Base-by-base conservation (phyloP, 2,888 invertebrate species). In the Oithona nana region DNA sequence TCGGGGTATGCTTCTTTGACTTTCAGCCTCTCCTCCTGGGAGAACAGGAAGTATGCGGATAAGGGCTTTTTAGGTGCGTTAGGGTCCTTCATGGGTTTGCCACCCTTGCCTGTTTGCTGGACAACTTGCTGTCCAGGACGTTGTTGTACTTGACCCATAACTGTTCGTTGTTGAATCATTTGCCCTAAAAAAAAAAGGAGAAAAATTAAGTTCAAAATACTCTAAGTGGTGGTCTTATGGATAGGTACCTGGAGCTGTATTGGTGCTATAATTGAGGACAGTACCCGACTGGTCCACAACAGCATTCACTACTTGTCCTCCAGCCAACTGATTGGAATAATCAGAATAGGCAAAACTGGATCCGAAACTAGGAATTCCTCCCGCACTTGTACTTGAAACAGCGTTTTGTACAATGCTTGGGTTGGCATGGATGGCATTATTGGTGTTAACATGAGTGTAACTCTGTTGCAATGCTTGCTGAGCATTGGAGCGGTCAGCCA, bases 1-100 rank as follows among this genome's bases (percentile, higher is more conserved):
- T 90, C 90, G 0, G 95, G 94, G 76, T 93, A 87, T 65, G 80
- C 80, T 64, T 83, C 85, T 77, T 93, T 93, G 66, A 98, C 93
- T 72, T 89, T 90, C 50, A 86, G 83, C 69, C 97, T 84, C 74
- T 94, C 94, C 72, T 95, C 95, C 74, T 92, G 89, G 74, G 94
- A 95, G 80, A 95, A 98, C 86, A 93, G 90, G 80, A 97, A 97
- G 81, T 97, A 98, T 61, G 95, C 97, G 68, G 95, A 95, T 1
- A 62, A 48, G 6, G 62, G 62, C 56, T 62, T 62, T 39, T 62
- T 62, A 26, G 62, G 62, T 13, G 62, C 62, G 39, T 62, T 62
- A 28, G 62, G 62, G 48, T 62, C 62, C 48, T 62, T 62, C 56
- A 62, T 62, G 56, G 62, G 62, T 48, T 62, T 62, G 20, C 61